phyloP scores from a whole-genome alignment of 2,888 invertebrate genomes.

The Colostygia pectinataria region DNA sequence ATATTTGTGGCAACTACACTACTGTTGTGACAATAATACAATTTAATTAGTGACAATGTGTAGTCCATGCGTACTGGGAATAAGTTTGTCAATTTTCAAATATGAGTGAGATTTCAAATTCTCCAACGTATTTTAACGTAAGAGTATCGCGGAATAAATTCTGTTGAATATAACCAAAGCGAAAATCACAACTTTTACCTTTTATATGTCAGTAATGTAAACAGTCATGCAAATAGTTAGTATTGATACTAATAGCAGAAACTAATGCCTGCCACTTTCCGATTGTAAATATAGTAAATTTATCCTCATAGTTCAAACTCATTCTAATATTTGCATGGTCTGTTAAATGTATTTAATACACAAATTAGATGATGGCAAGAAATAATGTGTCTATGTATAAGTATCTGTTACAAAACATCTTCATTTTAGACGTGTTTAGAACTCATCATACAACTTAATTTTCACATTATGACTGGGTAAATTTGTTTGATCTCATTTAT shows the following conservation, averaged over 20 bases:
- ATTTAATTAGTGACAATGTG: constrained; percentile 40
- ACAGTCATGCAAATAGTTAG: constrained; percentile 21
- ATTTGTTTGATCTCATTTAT: constrained; percentile 75
- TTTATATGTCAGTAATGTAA: constrained; percentile 22
- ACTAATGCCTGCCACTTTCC: constrained; percentile 15
- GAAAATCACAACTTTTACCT: constrained; percentile 31
- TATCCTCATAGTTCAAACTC: constrained; percentile 11
- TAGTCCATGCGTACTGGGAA: constrained; percentile 39
- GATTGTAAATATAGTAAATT: constrained; percentile 29
- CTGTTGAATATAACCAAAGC: constrained; percentile 51
- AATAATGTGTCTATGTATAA: constrained; percentile 21
- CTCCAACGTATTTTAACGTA: constrained; percentile 35
- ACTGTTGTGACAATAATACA: constrained; percentile 57
- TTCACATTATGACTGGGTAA: constrained; percentile 60
- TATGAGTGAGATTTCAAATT: constrained; percentile 44
- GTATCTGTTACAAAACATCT: constrained; percentile 16
- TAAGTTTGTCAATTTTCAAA: constrained; percentile 53
- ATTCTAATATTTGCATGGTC: constrained; percentile 24
- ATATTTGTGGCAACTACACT: constrained; percentile 40
- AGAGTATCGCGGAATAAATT: constrained; percentile 38
- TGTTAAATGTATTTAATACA: constrained; percentile 32
- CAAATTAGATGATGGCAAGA: constrained; percentile 24
- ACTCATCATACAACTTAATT: constrained; percentile 54
- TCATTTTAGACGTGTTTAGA: constrained; percentile 48
- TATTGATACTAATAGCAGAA: constrained; percentile 8